phyloP scores from a whole-genome alignment of 2,888 invertebrate genomes.

The Ectropis crepuscularia region DNA sequence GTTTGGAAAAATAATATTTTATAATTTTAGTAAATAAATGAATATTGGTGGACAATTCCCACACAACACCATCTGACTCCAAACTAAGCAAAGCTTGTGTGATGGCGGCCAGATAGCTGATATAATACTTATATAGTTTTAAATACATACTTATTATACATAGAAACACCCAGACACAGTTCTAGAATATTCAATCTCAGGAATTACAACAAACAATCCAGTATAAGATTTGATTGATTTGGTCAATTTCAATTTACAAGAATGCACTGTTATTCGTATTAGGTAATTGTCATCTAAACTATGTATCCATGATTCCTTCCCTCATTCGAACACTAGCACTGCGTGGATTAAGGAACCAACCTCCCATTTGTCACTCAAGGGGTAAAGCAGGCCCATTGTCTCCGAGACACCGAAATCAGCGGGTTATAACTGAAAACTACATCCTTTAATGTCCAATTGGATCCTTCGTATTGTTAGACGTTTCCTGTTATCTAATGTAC shows the following conservation, averaged over 20 bases:
- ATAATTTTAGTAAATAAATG: too few species aligned
- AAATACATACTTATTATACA: too few species aligned
- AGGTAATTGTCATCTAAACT: slow-evolving; percentile 37
- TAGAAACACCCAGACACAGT: too few species aligned
- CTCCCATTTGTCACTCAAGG: slow-evolving; percentile 78
- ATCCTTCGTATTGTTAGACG: slow-evolving; percentile 38
- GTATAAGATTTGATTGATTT: slow-evolving; percentile 30
- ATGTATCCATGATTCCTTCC: slow-evolving; percentile 29
- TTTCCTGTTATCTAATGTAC: slow-evolving; percentile 38
- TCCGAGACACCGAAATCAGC: slow-evolving; percentile 50
- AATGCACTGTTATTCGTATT: too few species aligned
- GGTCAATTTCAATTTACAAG: too few species aligned
- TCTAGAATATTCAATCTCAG: too few species aligned
- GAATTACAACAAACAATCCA: slow-evolving; percentile 16
- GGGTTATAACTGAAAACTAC: slow-evolving; percentile 37
- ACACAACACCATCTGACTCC: too few species aligned
- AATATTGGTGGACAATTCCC: too few species aligned
- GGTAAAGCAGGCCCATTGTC: slow-evolving; percentile 67
- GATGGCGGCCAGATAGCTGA: too few species aligned
- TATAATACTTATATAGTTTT: too few species aligned
- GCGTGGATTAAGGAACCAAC: slow-evolving; percentile 71
- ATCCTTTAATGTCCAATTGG: slow-evolving; percentile 39
- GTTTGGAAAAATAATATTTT: too few species aligned
- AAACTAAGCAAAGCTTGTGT: too few species aligned
- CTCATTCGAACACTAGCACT: slow-evolving; percentile 51